phyloP scores from a whole-genome alignment of 2,888 invertebrate species.

The Parthenolecanium corni region DNA sequence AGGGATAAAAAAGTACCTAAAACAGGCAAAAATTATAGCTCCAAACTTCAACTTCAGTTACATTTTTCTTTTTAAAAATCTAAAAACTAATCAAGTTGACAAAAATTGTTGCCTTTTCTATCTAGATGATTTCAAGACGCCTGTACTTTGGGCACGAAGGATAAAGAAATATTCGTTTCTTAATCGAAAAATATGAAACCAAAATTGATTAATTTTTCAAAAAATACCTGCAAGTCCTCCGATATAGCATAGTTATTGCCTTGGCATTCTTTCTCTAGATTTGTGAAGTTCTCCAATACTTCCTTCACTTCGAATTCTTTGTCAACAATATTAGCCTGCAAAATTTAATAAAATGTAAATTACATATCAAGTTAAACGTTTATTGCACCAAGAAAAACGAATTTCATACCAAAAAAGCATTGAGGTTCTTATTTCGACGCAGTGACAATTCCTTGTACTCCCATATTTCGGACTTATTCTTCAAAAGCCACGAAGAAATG shows the following conservation, averaged over 20 bases:
- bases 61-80: too few species aligned
- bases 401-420: conserved; percentile 30
- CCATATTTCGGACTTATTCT: conserved; percentile 36
- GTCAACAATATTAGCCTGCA: conserved; percentile 38
- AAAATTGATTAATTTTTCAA: too few species aligned
- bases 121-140: too few species aligned
- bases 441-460: conserved; percentile 41
- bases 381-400: conserved; percentile 36
- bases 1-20: too few species aligned
- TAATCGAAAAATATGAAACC: too few species aligned
- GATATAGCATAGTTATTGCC: conserved; percentile 42
- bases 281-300: conserved; percentile 51
- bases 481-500: conserved; percentile 45
- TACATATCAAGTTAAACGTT: conserved; percentile 37
- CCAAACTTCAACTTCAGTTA: too few species aligned
- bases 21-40: too few species aligned
- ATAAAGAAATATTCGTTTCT: too few species aligned
- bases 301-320: conserved; percentile 50
- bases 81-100: too few species aligned
- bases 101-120: too few species aligned
- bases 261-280: conserved; percentile 48
- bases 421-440: conserved; percentile 36
- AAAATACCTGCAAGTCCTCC: conserved; percentile 40
- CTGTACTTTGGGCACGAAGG: too few species aligned
- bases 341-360: neutral